These are phyloP conservation scores for Sminthurides bifidus DNA, from an alignment of 1,140 invertebrate genomes.

Conservation along the genomic window DNA sequence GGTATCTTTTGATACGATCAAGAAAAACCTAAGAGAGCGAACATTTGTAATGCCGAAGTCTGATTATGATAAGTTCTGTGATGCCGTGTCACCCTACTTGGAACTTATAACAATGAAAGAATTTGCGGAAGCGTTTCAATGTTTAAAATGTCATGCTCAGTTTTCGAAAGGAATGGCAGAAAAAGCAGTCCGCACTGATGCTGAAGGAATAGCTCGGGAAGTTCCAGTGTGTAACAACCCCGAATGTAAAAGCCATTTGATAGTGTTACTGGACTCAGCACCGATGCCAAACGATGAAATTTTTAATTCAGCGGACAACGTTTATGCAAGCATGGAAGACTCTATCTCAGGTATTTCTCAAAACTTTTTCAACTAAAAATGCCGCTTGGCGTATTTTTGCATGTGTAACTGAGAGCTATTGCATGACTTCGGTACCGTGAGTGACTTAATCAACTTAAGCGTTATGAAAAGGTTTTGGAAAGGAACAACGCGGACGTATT, in stretches of 20 bases:
- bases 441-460: no score
- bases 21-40: slow-evolving; percentile 18
- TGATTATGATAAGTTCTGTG: slow-evolving; percentile 21
- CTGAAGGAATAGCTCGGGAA: slow-evolving; percentile 16
- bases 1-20: slow-evolving; percentile 23
- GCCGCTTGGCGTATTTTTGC: neutral
- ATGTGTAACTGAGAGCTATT: no score
- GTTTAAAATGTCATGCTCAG: slow-evolving; percentile 22
- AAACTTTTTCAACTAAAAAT: no score
- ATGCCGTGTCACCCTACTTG: slow-evolving; percentile 13
- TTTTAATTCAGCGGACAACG: slow-evolving; percentile 8
- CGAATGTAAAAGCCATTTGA: slow-evolving; percentile 17
- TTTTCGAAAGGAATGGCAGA: slow-evolving; percentile 20
- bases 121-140: slow-evolving; percentile 26
- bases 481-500: no score
- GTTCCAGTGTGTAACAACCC: slow-evolving; percentile 23
- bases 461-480: no score
- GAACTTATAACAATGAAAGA: slow-evolving; percentile 19
- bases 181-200: slow-evolving; percentile 14
- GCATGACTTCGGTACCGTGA: no score
- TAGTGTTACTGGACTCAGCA: slow-evolving; percentile 16
- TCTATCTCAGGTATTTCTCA: slow-evolving; percentile 22
- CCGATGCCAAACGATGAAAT: slow-evolving; percentile 27
- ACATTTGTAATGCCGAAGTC: slow-evolving; percentile 21
- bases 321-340: neutral